Conservation (phyloP, 2,113 vertebrate genomes). For the Microtus montanus region DNA sequence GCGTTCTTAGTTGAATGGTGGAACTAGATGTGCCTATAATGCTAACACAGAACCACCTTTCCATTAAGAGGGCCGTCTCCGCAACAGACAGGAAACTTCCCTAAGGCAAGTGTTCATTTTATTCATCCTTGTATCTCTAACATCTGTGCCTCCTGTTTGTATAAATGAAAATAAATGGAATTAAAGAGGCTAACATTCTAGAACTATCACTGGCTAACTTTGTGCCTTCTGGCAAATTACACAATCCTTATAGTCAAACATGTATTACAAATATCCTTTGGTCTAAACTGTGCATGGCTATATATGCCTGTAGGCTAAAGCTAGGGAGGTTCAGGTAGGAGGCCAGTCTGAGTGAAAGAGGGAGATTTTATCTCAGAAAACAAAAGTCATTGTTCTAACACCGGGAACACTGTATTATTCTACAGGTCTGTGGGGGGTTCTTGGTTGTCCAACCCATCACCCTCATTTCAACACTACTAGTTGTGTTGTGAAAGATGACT, state of each 20-base stretch:
- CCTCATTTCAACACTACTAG: conserved; percentile 6
- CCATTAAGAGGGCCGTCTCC: background rate
- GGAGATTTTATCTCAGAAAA: background rate
- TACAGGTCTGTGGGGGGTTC: background rate
- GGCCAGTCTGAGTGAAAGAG: background rate
- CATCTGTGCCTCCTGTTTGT: background rate
- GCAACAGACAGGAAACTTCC: background rate
- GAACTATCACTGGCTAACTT: conserved; percentile 32
- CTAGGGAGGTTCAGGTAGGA: background rate
- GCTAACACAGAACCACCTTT: conserved; percentile 1
- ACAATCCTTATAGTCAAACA: background rate
- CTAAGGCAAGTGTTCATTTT: background rate
- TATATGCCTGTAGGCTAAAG: background rate
- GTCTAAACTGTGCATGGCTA: background rate
- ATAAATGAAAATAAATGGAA: background rate
- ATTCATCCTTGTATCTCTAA: background rate
- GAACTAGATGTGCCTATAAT: background rate
- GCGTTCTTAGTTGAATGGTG: background rate
- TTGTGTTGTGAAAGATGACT: background rate
- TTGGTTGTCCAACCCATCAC: background rate
- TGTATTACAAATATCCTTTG: conserved; percentile 11
- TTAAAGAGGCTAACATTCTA: background rate
- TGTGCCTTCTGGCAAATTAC: background rate
- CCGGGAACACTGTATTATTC: conserved; percentile 22
- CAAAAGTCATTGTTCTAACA: background rate